Evolutionary conservation across 2,888 invertebrate species (phyloP), one percentile per base, ranked within the genome.

Genomic region (Leptopterna dolabrata): DNA sequence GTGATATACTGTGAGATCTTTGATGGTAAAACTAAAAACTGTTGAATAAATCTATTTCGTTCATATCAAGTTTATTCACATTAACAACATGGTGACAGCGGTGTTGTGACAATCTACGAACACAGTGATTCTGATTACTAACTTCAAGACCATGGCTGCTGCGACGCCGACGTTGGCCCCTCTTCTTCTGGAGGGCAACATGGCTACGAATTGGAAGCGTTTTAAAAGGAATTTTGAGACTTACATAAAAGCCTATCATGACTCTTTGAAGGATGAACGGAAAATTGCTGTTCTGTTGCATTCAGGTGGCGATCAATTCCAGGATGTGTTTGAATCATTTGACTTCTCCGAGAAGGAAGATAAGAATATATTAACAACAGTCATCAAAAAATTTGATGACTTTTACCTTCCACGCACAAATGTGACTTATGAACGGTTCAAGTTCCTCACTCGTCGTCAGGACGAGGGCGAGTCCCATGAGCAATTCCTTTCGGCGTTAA

Each of bases 131-230:
- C n/a, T 36, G 36, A 36, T 36, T 4, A 36, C 7, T 36, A 2
- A 7, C 2, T 2, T 4, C 4, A 36, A 2, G 36, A 36, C 36
- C 36, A 36, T 36, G 36, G 36, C 36, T 36, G 36, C 36, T 36
- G 4, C n/a, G n/a, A n/a, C 36, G 7, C 7, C 7, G 7, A 36
- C 36, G 36, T 36, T 36, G 36, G 7, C 36, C 7, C 36, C 36
- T 36, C 36, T 36, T 36, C 36, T 36, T 36, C 36, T 4, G 2
- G 73, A 73, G 16, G 87, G 87, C 11, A 19, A 81, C 36, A 55
- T 87, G 87, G 78, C 80, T n/a, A 36, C 16, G 24, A 87, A 80
- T n/a, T 87, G 87, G 87, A 80, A 30, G 13, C 47, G 13, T 41
- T 87, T 81, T 29, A 87, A 70, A 80, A 24, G 87, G 13, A 16